Evolutionary conservation across 2,113 vertebrate species (phyloP), one percentile per base, ranked within the genome.

Genomic region (Agapornis roseicollis): DNA sequence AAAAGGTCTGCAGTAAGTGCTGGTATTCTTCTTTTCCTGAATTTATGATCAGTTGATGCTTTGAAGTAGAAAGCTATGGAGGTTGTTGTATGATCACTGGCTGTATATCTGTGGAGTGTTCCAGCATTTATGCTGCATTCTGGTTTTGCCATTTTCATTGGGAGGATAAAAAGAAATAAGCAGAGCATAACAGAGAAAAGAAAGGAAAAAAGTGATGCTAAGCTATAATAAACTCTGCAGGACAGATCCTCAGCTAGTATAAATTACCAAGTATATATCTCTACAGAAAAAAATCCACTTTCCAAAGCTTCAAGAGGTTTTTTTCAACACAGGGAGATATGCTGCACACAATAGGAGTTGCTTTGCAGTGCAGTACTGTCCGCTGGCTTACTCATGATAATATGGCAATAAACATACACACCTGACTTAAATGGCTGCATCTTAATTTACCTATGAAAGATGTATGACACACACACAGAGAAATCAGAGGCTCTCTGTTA

Each of bases 161-260:
- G 15, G 42, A 80, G 6, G 17, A 83, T 96, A 78, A 88, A 85
- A 93, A 92, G 64, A 94, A 94, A 88, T 18, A 49, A 49, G n/a
- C 37, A 89, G 39, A 61, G 46, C 44, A 49, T 91, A 70, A 77
- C 46, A 66, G 11, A 42, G 25, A 52, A 49, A 80, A 68, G 66
- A 79, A 90, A 37, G 70, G 22, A 53, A 70, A 41, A 47, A 90
- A 78, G 49, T 53, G 49, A 29, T 37, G 66, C 58, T 88, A 78
- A 88, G 74, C 15, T n/a, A 70, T 78, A 73, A 80, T 80, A 76
- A 96, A 90, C 37, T 42, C 68, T 39, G 24, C 41, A 71, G 53
- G 71, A 31, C 29, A 80, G 66, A 61, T 44, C 27, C 17, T 85
- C 80, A 52, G 58, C 49, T 82, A 52, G 11, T 80, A 49, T 70